Percentiles rank a stretch among this genome's conserved stretches.
Evolutionary conservation across 2,797 vertebrate genomes (phyloP).

Genomic region (Varecia variegata): DNA sequence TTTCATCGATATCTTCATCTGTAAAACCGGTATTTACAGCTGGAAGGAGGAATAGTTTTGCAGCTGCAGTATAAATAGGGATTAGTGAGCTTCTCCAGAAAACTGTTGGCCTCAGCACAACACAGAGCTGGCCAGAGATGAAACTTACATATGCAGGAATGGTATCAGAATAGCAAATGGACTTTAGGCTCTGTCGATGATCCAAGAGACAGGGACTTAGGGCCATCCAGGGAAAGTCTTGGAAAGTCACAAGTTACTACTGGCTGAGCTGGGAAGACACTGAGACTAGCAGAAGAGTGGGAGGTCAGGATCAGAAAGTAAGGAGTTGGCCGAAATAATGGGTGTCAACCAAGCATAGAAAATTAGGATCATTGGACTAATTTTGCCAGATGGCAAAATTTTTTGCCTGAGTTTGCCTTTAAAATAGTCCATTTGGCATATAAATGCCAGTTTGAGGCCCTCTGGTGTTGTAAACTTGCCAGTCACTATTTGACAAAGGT

Average conservation of each 20-base stretch:
- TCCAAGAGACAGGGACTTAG: neutral
- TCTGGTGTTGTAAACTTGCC: neutral
- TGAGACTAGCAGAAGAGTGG: neutral
- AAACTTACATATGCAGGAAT: neutral
- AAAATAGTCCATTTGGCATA: neutral
- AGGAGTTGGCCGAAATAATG: neutral
- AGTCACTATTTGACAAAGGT: neutral
- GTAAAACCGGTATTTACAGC: slow-evolving; percentile 40
- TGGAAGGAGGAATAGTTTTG: slow-evolving; percentile 22
- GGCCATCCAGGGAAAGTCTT: neutral
- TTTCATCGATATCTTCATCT: neutral
- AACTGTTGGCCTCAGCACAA: neutral
- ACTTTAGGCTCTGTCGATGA: neutral
- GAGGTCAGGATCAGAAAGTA: neutral
- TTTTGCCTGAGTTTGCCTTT: slow-evolving; percentile 12
- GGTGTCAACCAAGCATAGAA: neutral
- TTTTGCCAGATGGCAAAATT: neutral
- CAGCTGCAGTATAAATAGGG: neutral
- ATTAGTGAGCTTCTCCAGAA: slow-evolving; percentile 13
- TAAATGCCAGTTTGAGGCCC: neutral
- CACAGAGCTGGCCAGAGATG: neutral
- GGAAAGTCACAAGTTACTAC: neutral
- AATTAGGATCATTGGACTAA: slow-evolving; percentile 24
- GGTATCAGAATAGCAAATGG: neutral
- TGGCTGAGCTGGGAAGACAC: neutral